Evolutionary conservation across 2,888 invertebrate genomes (phyloP).

Genomic region (Eueremaeus valkanovi): DNA sequence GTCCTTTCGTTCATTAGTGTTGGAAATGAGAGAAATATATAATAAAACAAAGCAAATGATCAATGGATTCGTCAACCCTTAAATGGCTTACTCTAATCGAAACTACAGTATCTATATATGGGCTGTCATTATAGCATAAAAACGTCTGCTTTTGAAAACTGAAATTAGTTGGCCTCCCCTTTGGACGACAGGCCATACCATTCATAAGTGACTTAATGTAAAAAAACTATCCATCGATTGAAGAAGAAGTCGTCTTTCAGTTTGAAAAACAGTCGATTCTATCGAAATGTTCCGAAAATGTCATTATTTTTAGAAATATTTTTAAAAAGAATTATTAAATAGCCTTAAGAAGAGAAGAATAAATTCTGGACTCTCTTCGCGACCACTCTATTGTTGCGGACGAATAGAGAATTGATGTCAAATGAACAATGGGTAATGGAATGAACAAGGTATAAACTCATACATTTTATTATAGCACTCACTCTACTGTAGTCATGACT

Average conservation of each 20-base stretch:
- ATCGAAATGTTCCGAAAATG: neutral
- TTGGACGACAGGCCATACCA: neutral
- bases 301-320: constrained; percentile 1
- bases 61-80: constrained; percentile 6
- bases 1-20: neutral
- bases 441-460: constrained; percentile 45
- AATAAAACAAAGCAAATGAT: neutral
- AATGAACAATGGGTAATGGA: constrained; percentile 45
- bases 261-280: neutral
- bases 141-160: neutral
- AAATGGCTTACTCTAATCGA: neutral
- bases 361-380: neutral
- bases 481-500: neutral
- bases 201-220: neutral
- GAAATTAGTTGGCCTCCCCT: neutral
- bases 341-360: neutral
- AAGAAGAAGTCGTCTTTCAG: neutral
- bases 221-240: neutral
- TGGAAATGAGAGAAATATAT: neutral
- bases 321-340: constrained; percentile 11
- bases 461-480: neutral
- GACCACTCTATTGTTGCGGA: neutral
- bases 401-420: neutral
- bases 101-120: no score
- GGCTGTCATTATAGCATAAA: neutral